phyloP scores from a whole-genome alignment of 2,888 invertebrate species.

The Apantesis nais region DNA sequence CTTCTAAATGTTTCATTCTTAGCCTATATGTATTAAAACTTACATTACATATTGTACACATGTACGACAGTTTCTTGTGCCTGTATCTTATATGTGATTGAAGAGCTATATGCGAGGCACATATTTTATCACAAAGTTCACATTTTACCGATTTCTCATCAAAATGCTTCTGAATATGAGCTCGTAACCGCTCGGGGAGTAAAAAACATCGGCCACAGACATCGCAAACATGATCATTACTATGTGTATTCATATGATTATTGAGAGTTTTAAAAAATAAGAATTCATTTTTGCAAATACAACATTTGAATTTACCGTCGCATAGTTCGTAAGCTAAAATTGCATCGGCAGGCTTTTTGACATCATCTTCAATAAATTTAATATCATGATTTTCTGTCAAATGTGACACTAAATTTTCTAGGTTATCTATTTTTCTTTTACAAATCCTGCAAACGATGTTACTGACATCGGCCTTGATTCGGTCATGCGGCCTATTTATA shows the following conservation, averaged over 20 bases:
- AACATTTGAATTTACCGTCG: conserved; percentile 41
- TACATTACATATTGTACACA: conserved; percentile 45
- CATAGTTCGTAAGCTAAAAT: conserved; percentile 44
- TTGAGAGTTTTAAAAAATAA: conserved; percentile 61
- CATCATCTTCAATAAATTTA: conserved; percentile 37
- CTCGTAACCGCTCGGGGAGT: conserved; percentile 37
- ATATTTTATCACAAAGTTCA: conserved; percentile 40
- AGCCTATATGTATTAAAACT: conserved; percentile 27
- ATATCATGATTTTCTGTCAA: conserved; percentile 36
- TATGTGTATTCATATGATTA: conserved; percentile 74
- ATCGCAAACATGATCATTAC: conserved; percentile 69
- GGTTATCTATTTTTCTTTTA: conserved; percentile 25
- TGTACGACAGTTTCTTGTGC: conserved; percentile 54
- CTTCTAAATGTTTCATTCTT: conserved; percentile 39
- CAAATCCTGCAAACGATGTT: conserved; percentile 44
- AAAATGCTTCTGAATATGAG: conserved; percentile 34
- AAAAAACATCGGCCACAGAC: conserved; percentile 74
- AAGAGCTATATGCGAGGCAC: conserved; percentile 25
- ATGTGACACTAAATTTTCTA: conserved; percentile 42
- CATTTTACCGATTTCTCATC: conserved; percentile 32
- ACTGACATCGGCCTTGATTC: conserved; percentile 43
- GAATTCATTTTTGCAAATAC: conserved; percentile 58
- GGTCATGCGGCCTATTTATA: conserved; percentile 34
- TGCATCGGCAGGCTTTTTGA: conserved; percentile 39
- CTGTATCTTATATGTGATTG: conserved; percentile 54